These are phyloP conservation scores for Yponomeuta sedellus DNA, from an alignment of 2,888 invertebrate species.

Conservation along the genomic window DNA sequence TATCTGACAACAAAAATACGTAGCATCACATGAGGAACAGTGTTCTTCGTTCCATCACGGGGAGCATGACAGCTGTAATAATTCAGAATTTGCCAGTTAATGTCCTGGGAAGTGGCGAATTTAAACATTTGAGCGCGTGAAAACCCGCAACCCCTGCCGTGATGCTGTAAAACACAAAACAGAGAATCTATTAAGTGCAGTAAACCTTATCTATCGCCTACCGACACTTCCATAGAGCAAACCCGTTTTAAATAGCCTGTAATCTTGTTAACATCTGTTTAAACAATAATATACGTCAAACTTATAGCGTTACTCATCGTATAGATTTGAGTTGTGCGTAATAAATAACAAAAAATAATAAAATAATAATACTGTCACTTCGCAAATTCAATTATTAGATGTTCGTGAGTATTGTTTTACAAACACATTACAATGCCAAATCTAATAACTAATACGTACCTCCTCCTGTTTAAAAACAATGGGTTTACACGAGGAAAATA, in stretches of 20 bases:
- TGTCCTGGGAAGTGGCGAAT: too few relatives aligned
- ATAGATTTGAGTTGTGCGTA: constrained; percentile 16
- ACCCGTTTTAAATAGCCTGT: constrained; percentile 46
- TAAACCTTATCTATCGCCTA: neutral
- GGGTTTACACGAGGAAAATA: neutral
- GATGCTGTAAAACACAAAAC: too few relatives aligned
- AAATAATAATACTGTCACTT: neutral
- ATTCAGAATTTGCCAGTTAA: too few relatives aligned
- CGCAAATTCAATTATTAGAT: too few relatives aligned
- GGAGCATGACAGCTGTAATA: too few relatives aligned
- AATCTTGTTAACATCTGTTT: constrained; percentile 49
- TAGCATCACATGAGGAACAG: too few relatives aligned
- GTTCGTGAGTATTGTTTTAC: too few relatives aligned
- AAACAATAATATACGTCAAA: constrained; percentile 58
- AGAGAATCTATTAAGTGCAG: too few relatives aligned
- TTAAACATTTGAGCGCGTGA: too few relatives aligned
- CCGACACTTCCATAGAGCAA: constrained; percentile 23
- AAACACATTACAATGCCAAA: neutral
- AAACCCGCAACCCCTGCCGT: too few relatives aligned
- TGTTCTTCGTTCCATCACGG: too few relatives aligned
- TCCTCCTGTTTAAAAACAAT: neutral
- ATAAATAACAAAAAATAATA: constrained; percentile 12
- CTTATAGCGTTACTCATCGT: constrained; percentile 43
- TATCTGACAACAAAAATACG: too few relatives aligned
- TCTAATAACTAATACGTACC: neutral